These are phyloP conservation scores for Lycorma delicatula DNA, from an alignment of 1,140 invertebrate genomes.

Conservation along the genomic window DNA sequence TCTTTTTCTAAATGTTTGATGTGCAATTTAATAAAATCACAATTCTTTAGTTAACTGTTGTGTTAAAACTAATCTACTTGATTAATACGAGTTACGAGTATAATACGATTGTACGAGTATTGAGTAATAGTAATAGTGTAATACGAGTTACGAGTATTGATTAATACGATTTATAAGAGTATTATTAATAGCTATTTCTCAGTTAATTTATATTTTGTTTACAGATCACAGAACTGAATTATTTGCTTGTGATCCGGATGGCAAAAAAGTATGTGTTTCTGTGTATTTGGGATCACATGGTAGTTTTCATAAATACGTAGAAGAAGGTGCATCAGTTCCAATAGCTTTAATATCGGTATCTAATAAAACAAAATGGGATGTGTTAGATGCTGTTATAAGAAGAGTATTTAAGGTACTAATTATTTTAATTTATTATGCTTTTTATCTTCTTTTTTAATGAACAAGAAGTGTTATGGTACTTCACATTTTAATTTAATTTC, in stretches of 20 bases:
- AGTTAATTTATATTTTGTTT: constrained; percentile 1
- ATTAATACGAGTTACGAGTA: too few species aligned
- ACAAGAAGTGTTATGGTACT: too few species aligned
- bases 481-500: too few species aligned
- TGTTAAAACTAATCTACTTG: too few species aligned
- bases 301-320: constrained; percentile 61
- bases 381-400: constrained; percentile 81
- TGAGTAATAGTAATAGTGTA: too few species aligned
- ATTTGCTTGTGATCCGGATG: constrained; percentile 53
- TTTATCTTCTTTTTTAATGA: neutral
- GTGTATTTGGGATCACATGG: constrained; percentile 76
- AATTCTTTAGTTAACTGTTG: too few species aligned
- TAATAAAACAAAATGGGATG: constrained; percentile 90
- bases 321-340: constrained; percentile 51
- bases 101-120: too few species aligned
- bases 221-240: constrained; percentile 25
- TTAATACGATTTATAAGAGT: too few species aligned
- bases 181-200: too few species aligned
- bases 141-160: too few species aligned
- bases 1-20: too few species aligned
- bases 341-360: constrained; percentile 85
- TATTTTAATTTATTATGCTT: neutral
- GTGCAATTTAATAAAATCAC: too few species aligned
- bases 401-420: constrained; percentile 79
- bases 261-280: constrained; percentile 73